Base-by-base conservation (phyloP, 2,797 vertebrate species). In the Halcyon chelicuti region DNA sequence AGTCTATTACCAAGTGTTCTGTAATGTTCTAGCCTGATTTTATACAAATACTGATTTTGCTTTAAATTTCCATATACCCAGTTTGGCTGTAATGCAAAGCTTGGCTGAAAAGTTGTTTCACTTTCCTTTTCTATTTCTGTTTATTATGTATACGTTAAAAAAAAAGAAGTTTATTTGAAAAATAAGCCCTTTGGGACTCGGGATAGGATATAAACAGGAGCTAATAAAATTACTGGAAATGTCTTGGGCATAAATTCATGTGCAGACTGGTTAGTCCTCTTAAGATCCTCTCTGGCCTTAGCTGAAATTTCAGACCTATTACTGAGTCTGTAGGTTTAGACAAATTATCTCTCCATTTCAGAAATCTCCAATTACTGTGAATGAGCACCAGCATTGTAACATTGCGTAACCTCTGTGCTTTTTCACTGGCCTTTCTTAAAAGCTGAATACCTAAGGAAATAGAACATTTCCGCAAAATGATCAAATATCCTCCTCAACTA, bases 381-480 rank as follows among this genome's bases (percentile, higher is more conserved):
- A 74, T 90, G 61, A 81, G 29, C 78, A 76, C 19, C 29, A 46
- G 65, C 44, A 80, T 1, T 89, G 67, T 91, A 95, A 62, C 68
- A 47, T 79, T 94, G 90, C 11, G 26, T 90, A 90, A 94, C 68
- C 54, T 74, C 76, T 93, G 35, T 62, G 54, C 40, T 60, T 91
- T 96, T 81, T 75, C 67, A 49, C 86, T 96, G 91, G 40, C 58
- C 44, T 79, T 68, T 94, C 85, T 92, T 61, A 90, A 93, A 96
- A 84, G 91, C 40, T 96, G 82, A 92, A 93, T 84, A 71, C 58
- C 68, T 58, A 81, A 95, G 62, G 76, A 96, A 98, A 95, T 75
- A 82, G 90, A 91, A 92, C 66, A 73, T 91, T 80, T 91, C 71
- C 3, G 4, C 40, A 62, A 90, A 92, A 91, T 51, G 8, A 93